Percentiles rank a stretch among this genome's conserved stretches.
These are phyloP conservation scores for Pterostichus madidus DNA, from an alignment of 2,888 invertebrate species.

Conservation along the genomic window DNA sequence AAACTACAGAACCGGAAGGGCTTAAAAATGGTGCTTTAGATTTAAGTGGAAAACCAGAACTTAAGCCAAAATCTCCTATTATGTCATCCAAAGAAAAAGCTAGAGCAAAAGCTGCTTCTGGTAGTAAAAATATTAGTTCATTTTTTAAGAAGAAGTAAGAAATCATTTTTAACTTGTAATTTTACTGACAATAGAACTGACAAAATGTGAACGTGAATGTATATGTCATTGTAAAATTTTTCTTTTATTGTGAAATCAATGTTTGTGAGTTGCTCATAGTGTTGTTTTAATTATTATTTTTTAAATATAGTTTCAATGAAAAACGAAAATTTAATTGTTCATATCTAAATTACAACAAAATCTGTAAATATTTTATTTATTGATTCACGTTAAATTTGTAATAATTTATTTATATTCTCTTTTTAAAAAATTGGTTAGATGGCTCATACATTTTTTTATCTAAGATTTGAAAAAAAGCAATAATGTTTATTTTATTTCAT, in stretches of 20 bases:
- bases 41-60: slow-evolving; percentile 75
- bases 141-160: slow-evolving; percentile 83
- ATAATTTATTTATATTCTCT: too few relatives aligned
- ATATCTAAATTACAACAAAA: background rate
- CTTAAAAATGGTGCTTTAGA: slow-evolving; percentile 76
- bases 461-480: slow-evolving; percentile 23
- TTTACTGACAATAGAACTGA: slow-evolving; percentile 52
- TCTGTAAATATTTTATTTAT: slow-evolving; percentile 26
- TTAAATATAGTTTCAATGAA: slow-evolving; percentile 28
- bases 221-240: slow-evolving; percentile 50
- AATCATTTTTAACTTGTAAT: slow-evolving; percentile 26
- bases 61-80: slow-evolving; percentile 79
- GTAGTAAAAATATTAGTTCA: slow-evolving; percentile 88
- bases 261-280: slow-evolving; percentile 37
- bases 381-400: background rate
- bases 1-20: slow-evolving; percentile 72
- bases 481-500: slow-evolving; percentile 22
- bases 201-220: slow-evolving; percentile 58
- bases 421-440: too few relatives aligned
- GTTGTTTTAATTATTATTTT: slow-evolving; percentile 16
- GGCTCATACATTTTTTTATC: slow-evolving; percentile 7
- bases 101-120: slow-evolving; percentile 87
- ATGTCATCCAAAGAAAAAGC: slow-evolving; percentile 87
- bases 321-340: background rate
- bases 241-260: slow-evolving; percentile 46